phyloP scores from a whole-genome alignment of 2,888 invertebrate genomes.

The Parelbella ahira region DNA sequence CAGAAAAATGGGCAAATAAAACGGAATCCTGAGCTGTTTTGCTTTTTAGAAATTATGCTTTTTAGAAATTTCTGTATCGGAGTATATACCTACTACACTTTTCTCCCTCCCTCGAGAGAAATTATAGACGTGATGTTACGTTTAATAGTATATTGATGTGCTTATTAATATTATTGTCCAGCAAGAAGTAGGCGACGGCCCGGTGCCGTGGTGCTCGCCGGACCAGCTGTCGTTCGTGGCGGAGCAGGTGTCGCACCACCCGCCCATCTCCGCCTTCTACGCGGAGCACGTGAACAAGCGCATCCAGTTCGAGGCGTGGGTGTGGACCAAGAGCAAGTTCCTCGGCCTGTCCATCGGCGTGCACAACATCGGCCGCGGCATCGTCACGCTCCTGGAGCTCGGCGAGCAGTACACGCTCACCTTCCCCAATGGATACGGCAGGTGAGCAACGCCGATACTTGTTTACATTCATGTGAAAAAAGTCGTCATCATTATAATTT shows the following conservation, averaged over 20 bases:
- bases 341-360: conserved; percentile 98
- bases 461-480: too few species aligned
- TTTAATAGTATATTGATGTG: too few species aligned
- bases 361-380: conserved; percentile 97
- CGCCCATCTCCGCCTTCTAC: conserved; percentile 99
- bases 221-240: conserved; percentile 96
- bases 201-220: conserved; percentile 93
- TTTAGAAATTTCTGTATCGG: too few species aligned
- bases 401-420: conserved; percentile 97
- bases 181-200: conserved; percentile 86
- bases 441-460: too few species aligned
- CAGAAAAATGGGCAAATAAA: too few species aligned
- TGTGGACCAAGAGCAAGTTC: conserved; percentile 99
- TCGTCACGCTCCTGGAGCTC: conserved; percentile 92
- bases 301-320: conserved; percentile 97
- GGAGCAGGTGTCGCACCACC: conserved; percentile 99
- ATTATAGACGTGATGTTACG: too few species aligned
- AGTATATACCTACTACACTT: too few species aligned
- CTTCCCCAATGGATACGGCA: conserved; percentile 99
- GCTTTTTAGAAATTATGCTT: too few species aligned
- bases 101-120: too few species aligned
- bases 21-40: too few species aligned
- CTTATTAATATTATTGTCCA: too few species aligned
- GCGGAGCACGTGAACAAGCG: conserved; percentile 96
- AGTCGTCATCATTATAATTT: too few species aligned